Evolutionary conservation across 2,888 invertebrate species (phyloP).

Genomic region (Neria commutata): DNA sequence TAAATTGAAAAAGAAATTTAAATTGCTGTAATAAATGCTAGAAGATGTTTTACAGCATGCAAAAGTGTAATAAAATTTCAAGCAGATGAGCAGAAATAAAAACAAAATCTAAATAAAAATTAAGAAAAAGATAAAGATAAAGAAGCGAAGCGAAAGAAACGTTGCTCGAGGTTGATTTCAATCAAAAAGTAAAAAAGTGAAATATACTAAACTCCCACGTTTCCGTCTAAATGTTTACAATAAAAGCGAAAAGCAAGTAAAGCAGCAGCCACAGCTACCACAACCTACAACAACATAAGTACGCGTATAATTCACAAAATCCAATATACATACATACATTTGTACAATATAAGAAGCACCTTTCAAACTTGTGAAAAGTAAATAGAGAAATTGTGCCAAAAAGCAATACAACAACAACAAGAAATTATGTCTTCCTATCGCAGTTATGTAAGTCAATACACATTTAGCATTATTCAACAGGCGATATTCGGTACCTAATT

Average conservation of each 20-base stretch:
- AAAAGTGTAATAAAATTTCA: conserved; percentile 1
- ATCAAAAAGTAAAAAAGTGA: background rate
- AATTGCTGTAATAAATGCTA: conserved; percentile 28
- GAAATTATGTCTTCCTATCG: conserved; percentile 58
- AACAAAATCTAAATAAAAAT: conserved; percentile 18
- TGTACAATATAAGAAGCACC: background rate
- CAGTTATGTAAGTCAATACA: conserved; percentile 58
- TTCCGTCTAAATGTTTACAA: no score
- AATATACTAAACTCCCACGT: no score
- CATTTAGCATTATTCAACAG: no score
- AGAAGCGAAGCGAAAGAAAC: background rate
- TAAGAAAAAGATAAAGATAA: conserved; percentile 3
- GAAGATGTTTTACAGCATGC: conserved; percentile 9
- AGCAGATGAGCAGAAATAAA: conserved; percentile 12
- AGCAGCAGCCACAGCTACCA: no score
- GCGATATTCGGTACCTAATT: no score
- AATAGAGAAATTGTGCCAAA: conserved; percentile 29
- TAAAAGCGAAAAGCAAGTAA: background rate
- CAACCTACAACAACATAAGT: no score
- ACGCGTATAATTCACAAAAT: no score
- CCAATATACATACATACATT: no score
- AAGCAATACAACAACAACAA: conserved; percentile 9
- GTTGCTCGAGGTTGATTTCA: background rate
- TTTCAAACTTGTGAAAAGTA: background rate
- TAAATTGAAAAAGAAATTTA: conserved; percentile 10